phyloP scores from a whole-genome alignment of 2,888 invertebrate species.

The Hesperia comma region DNA sequence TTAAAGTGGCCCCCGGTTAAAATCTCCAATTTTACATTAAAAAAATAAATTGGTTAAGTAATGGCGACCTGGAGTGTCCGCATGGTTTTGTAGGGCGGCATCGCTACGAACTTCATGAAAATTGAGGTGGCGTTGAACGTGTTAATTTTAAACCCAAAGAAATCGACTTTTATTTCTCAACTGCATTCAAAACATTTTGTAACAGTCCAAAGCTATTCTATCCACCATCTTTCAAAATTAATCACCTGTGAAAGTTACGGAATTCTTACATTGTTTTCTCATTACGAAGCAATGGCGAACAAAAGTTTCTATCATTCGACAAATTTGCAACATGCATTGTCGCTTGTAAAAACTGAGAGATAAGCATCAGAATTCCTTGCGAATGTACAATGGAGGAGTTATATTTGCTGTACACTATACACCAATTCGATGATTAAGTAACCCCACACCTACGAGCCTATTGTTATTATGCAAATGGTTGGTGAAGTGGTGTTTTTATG shows the following conservation, averaged over 20 bases:
- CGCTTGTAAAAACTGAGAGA: slow-evolving; percentile 1
- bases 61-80: too few species aligned
- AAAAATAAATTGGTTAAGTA: too few species aligned
- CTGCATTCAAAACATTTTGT: neutral
- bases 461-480: slow-evolving; percentile 30
- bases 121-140: too few species aligned
- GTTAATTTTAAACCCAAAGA: too few species aligned
- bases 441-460: slow-evolving; percentile 20
- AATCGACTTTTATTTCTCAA: neutral
- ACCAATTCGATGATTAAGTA: slow-evolving; percentile 22
- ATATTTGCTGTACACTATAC: slow-evolving; percentile 9
- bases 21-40: too few species aligned
- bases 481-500: neutral
- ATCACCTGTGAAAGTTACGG: slow-evolving; percentile 36
- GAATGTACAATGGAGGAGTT: neutral
- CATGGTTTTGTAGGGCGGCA: too few species aligned
- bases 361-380: slow-evolving; percentile 16
- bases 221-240: slow-evolving; percentile 28
- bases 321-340: slow-evolving; percentile 2
- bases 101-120: too few species aligned
- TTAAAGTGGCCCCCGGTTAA: too few species aligned
- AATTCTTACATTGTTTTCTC: slow-evolving; percentile 38
- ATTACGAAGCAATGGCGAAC: slow-evolving; percentile 24
- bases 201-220: slow-evolving; percentile 4
- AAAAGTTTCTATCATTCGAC: neutral